A percentile compares a stretch with the other conserved stretches of the same genome.
Conservation (phyloP, 2,797 vertebrate species). For the Neopelma chrysocephalum region DNA sequence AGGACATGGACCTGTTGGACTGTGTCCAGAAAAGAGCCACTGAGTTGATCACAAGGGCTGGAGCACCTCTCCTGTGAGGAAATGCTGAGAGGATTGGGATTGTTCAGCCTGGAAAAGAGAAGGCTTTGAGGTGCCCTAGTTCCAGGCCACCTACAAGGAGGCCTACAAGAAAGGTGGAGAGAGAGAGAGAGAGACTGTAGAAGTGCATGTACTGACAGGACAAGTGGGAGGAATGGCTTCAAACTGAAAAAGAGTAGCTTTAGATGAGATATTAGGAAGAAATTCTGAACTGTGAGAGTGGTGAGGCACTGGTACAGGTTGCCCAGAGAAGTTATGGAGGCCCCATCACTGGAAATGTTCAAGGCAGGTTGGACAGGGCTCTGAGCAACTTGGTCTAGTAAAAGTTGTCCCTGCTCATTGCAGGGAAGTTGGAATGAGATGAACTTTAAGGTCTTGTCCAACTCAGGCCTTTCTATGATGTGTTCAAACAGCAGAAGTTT, state of each 20-base stretch:
- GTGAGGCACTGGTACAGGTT: not conserved
- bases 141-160: not conserved
- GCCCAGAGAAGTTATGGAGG: not conserved
- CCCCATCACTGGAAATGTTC: not conserved
- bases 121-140: not conserved
- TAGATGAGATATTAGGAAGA: not conserved
- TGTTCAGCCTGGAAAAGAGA: not conserved
- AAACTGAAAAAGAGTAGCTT: not conserved
- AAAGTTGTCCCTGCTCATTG: not conserved
- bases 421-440: not conserved
- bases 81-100: not conserved
- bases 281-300: not conserved
- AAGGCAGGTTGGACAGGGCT: not conserved
- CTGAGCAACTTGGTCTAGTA: not conserved
- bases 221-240: not conserved
- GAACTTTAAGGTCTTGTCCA: not conserved
- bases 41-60: not conserved
- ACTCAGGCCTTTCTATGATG: not conserved
- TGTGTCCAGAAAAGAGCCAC: accelerated
- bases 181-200: not conserved
- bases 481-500: not conserved
- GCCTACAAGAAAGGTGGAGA: not conserved
- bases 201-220: not conserved
- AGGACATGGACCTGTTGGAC: accelerated
- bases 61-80: accelerated